A percentile compares a stretch with the other conserved stretches of the same genome.
phyloP scores from a whole-genome alignment of 23 tunicate genomes.

The Halocynthia aurantium region DNA sequence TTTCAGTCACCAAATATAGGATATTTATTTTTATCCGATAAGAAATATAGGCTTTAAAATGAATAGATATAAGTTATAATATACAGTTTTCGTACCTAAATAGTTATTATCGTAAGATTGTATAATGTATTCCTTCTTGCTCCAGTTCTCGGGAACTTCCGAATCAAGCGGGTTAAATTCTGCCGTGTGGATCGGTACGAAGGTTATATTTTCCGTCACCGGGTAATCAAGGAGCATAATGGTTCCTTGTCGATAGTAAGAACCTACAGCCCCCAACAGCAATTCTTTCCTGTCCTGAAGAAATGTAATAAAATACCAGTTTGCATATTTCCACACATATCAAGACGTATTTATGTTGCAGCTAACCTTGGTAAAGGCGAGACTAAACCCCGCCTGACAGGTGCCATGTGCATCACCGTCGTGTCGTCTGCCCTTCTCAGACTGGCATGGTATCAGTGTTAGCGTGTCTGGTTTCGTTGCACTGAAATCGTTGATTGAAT shows the following conservation, averaged over 20 bases:
- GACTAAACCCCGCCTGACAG: constrained; percentile 80
- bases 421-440: constrained; percentile 16
- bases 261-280: constrained; percentile 71
- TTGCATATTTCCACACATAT: not conserved
- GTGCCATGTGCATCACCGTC: constrained; percentile 40
- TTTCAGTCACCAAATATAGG: too few species aligned
- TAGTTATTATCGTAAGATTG: constrained; percentile 66
- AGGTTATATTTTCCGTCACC: constrained; percentile 19
- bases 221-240: constrained; percentile 22
- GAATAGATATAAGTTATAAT: not conserved
- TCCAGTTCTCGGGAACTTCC: constrained; percentile 38
- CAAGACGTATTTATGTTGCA: not conserved
- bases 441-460: constrained; percentile 39
- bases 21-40: too few species aligned
- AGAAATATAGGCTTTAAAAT: too few species aligned
- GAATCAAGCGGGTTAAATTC: constrained; percentile 28
- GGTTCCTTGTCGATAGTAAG: constrained; percentile 74
- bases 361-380: constrained; percentile 60
- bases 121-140: constrained; percentile 30
- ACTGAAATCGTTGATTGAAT: constrained; percentile 47
- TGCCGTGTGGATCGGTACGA: constrained; percentile 38
- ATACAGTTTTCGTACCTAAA: constrained; percentile 38
- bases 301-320: not conserved
- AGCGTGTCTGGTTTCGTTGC: constrained; percentile 18
- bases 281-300: constrained; percentile 34